These are phyloP conservation scores for Passer montanus DNA, from an alignment of 2,113 vertebrate genomes.

Conservation along the genomic window DNA sequence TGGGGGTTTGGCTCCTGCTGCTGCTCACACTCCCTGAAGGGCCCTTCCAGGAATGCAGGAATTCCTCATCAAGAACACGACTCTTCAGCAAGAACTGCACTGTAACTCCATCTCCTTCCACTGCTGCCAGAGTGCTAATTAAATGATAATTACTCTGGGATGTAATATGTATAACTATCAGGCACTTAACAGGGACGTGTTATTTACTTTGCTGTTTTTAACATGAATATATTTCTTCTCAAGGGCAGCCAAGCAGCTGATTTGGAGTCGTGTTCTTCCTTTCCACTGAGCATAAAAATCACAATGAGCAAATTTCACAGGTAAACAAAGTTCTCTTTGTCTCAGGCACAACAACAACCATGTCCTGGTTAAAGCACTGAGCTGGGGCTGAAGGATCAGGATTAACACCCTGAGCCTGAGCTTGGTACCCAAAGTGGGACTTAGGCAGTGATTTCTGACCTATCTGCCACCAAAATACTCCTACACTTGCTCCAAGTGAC, in stretches of 20 bases:
- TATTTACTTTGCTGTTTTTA: slow-evolving; percentile 39
- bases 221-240: neutral
- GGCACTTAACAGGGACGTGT: slow-evolving; percentile 12
- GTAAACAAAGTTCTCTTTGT: neutral
- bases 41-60: neutral
- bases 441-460: neutral
- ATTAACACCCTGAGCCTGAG: neutral
- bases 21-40: neutral
- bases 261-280: neutral
- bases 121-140: slow-evolving; percentile 44
- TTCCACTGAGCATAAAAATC: neutral
- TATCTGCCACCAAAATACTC: neutral
- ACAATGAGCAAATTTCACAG: neutral
- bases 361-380: neutral
- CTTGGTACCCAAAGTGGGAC: neutral
- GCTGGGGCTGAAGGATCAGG: neutral
- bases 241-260: neutral
- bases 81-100: neutral
- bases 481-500: neutral
- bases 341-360: neutral
- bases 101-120: neutral
- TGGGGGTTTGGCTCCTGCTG: accelerated
- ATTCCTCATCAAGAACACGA: neutral
- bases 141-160: slow-evolving; percentile 52
- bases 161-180: slow-evolving; percentile 44